A percentile compares a stretch with the other conserved stretches of the same genome.
phyloP scores from a whole-genome alignment of 1,140 invertebrate genomes.

The Drosophila biarmipes region DNA sequence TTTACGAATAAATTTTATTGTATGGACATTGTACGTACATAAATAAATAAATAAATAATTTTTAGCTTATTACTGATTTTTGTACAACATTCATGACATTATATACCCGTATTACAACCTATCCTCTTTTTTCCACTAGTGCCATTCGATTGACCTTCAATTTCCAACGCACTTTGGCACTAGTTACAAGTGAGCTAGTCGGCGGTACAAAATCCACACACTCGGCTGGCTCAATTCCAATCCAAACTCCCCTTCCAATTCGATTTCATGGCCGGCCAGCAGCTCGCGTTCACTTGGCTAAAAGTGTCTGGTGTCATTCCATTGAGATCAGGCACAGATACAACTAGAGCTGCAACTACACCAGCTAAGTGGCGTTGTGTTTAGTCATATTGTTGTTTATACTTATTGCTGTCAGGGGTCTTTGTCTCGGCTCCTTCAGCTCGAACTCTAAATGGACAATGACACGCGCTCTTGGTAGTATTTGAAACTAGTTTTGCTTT shows the following conservation, averaged over 20 bases:
- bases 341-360: conserved; percentile 35
- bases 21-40: too few species aligned
- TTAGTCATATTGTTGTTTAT: conserved; percentile 60
- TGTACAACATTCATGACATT: not conserved
- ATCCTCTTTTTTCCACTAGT: conserved; percentile 26
- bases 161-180: conserved; percentile 59
- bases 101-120: not conserved
- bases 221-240: conserved; percentile 46
- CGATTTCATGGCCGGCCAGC: conserved; percentile 70
- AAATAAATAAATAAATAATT: too few species aligned
- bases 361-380: conserved; percentile 63
- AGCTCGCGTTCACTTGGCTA: conserved; percentile 65
- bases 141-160: conserved; percentile 73
- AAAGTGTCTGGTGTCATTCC: conserved; percentile 65
- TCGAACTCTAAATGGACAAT: conserved; percentile 53
- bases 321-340: conserved; percentile 42
- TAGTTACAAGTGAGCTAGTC: conserved; percentile 31
- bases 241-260: conserved; percentile 67
- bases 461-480: conserved; percentile 59
- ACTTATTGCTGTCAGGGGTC: conserved; percentile 51
- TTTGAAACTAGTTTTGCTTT: conserved; percentile 58
- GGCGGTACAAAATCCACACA: conserved; percentile 23
- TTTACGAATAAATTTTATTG: too few species aligned
- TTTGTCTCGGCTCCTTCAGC: conserved; percentile 63
- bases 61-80: not conserved